A percentile compares a stretch with the other conserved stretches of the same genome.
Evolutionary conservation across 2,797 vertebrate genomes (phyloP).

Genomic region (Pantherophis alleghaniensis): DNA sequence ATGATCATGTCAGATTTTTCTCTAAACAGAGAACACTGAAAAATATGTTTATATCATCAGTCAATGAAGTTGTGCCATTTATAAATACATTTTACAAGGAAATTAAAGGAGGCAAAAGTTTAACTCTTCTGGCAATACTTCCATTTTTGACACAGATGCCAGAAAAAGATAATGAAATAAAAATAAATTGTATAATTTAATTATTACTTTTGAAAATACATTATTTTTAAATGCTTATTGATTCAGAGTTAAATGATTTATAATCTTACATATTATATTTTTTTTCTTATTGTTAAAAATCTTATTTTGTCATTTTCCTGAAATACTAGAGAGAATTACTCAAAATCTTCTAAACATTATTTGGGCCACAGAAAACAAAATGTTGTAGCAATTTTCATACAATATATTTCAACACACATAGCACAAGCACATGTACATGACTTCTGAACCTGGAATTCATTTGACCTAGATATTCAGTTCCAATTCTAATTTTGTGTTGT

Average conservation of each 20-base stretch:
- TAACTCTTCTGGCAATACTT: neutral
- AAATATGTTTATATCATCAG: neutral
- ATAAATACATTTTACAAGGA: neutral
- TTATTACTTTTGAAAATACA: conserved; percentile 43
- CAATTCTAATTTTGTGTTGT: neutral
- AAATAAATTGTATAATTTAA: conserved; percentile 27
- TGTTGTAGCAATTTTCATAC: conserved; percentile 14
- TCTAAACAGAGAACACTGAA: neutral
- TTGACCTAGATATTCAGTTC: neutral
- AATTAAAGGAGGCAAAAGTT: neutral
- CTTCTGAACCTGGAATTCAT: neutral
- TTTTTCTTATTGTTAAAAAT: conserved; percentile 31
- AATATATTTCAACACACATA: neutral
- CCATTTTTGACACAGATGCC: neutral
- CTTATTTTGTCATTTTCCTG: conserved; percentile 15
- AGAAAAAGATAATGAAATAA: neutral
- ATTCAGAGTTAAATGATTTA: conserved; percentile 39
- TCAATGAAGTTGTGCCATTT: neutral
- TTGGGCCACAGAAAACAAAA: conserved; percentile 8
- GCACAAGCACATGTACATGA: neutral
- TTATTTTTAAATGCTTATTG: conserved; percentile 15
- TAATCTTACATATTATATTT: conserved; percentile 33
- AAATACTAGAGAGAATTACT: neutral
- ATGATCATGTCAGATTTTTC: neutral
- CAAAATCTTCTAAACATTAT: conserved; percentile 14